Conservation (phyloP, 1,140 invertebrate genomes). For the Eurosta solidaginis region DNA sequence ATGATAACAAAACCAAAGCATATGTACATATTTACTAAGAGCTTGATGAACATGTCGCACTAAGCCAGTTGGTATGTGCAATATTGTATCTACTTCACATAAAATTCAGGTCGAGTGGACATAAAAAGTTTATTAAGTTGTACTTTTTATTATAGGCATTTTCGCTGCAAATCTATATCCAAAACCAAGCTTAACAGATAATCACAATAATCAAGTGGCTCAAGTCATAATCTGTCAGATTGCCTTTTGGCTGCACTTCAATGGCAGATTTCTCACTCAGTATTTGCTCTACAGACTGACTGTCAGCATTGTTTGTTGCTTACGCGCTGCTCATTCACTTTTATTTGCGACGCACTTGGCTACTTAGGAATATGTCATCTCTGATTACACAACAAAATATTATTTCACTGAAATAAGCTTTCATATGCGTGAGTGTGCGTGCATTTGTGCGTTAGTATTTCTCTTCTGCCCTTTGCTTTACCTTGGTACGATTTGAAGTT, state of each 20-base stretch:
- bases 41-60: too few species aligned
- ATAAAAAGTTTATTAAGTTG: not conserved
- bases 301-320: too few species aligned
- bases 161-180: not conserved
- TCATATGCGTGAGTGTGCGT: not conserved
- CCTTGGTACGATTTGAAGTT: not conserved
- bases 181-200: constrained; percentile 2
- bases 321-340: too few species aligned
- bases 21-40: too few species aligned
- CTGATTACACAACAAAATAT: constrained; percentile 8
- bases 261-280: too few species aligned
- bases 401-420: not conserved
- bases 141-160: not conserved
- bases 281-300: not conserved
- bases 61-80: too few species aligned
- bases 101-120: not conserved
- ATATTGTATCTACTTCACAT: too few species aligned
- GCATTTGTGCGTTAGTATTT: not conserved
- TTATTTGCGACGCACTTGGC: constrained; percentile 2
- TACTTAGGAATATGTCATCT: not conserved
- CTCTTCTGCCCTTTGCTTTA: not conserved
- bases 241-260: not conserved
- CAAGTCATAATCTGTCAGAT: not conserved
- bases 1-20: too few species aligned
- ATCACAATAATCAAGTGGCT: constrained; percentile 22